Base-by-base conservation (phyloP, 2,113 vertebrate species). In the Parus major region DNA sequence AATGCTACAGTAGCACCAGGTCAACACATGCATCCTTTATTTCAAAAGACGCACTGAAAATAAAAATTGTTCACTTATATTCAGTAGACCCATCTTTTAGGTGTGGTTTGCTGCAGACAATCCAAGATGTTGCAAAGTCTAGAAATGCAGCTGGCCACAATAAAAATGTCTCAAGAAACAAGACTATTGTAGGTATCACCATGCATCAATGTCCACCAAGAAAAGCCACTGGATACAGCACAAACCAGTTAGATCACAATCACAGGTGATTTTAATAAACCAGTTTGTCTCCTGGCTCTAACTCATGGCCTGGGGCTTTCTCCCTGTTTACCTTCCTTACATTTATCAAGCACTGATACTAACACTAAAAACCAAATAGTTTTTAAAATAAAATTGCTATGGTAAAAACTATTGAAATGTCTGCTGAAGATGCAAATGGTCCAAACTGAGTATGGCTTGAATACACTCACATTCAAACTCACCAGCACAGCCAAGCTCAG, bases 151-250 rank as follows among this genome's bases (percentile, higher is more conserved):
- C 21, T 28, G 44, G 49, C 33, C 49, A 60, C 64, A 56, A 18
- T 2, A 42, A 39, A 39, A 39, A 42, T 42, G 42, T 42, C 14
- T 15, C 42, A 42, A 42, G 71, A 72, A 93, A 83, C 0, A 0
- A 20, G 50, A 24, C 52, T 75, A 49, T 23, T 53, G 31, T 42
- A 42, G 15, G 25, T 36, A 57, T 27, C 55, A 76, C 5, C 9
- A 5, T 2, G 7, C 9, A 36, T 10, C 17, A 24, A 12, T 2
- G 1, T 23, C 18, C 78, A 79, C 7, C 0, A 1, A 42, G 44
- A 68, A 23, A 63, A 68, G 31, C 17, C 36, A 65, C 20, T 2
- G 1, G 35, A 52, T 39, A 50, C 0, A 9, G 36, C 5, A 70
- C 0, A 13, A 69, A 60, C 14, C 35, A 75, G 33, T 13, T 2